Evolutionary conservation across 1,140 invertebrate species (phyloP), one percentile per base, ranked within the genome.

Genomic region (Leptonema lineaticorne): DNA sequence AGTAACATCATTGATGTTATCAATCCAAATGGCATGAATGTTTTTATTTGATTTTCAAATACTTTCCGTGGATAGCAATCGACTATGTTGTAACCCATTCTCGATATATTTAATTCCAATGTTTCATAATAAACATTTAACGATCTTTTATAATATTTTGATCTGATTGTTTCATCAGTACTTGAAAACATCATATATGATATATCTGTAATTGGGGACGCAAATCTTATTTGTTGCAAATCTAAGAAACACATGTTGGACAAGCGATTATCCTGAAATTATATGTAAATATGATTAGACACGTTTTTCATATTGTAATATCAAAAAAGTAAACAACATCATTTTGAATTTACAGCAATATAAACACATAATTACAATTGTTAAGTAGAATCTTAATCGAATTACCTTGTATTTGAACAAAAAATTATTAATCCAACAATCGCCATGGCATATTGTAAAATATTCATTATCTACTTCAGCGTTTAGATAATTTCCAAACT

Each of bases 181-280:
- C 82, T 82, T 70, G 81, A 80, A 67, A 84, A 87, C 2, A 88
- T 75, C 66, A 83, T 86, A 69, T 87, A 86, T 0, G 81, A 80
- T 48, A 88, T 68, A 67, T 88, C 86, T 1, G 81, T 81, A 1
- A 85, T 80, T 3, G 86, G 86, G 1, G 86, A 87, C 0, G 82
- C 81, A 59, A 83, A 82, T 3, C 84, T 76, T 9, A 79, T 77
- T 11, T 86, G 74, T 74, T 88, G 86, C 74, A 83, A 85, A 70
- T 88, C 87, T 8, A 88, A 69, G 0, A 85, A 75, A 67, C 79
- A 74, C n/a, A 82, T 74, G 30, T 85, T 79, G 30, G 75, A 70
- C 24, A 81, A 75, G 3, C 66, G 67, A 11, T 57, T 71, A 22
- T 74, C 69, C 73, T 76, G 66, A 60, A 71, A 73, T 22, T 33